Conservation (phyloP, 2,797 vertebrate species). For the Acipenser ruthenus region DNA sequence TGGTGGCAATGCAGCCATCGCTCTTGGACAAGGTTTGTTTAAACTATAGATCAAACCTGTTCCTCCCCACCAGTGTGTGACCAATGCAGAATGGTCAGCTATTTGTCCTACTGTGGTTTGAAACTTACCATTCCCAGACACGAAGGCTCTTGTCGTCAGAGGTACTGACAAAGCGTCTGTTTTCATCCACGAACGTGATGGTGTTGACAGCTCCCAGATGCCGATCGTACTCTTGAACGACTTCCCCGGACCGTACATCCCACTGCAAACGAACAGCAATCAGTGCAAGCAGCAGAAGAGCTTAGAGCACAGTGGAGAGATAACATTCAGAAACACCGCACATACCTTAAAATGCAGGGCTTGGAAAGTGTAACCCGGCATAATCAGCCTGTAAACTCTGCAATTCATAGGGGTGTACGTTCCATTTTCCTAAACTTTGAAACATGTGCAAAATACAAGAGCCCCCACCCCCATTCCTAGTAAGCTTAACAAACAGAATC, state of each 20-base stretch:
- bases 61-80: no score
- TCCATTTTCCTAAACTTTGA: neutral
- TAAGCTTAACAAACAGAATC: no score
- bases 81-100: no score
- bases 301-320: neutral
- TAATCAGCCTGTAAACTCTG: neutral
- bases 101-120: neutral
- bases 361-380: neutral
- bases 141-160: conserved; percentile 96
- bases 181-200: conserved; percentile 97
- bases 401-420: neutral
- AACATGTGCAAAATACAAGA: neutral
- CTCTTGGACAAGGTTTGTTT: no score
- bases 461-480: no score
- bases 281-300: no score
- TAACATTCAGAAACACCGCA: neutral
- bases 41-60: no score
- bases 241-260: conserved; percentile 87
- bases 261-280: conserved; percentile 54
- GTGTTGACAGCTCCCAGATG: conserved; percentile 98
- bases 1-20: no score
- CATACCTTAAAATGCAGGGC: neutral
- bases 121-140: conserved; percentile 95
- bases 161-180: conserved; percentile 93
- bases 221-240: conserved; percentile 94